phyloP scores from a whole-genome alignment of 2,888 invertebrate species.

The Drosophila helvetica region DNA sequence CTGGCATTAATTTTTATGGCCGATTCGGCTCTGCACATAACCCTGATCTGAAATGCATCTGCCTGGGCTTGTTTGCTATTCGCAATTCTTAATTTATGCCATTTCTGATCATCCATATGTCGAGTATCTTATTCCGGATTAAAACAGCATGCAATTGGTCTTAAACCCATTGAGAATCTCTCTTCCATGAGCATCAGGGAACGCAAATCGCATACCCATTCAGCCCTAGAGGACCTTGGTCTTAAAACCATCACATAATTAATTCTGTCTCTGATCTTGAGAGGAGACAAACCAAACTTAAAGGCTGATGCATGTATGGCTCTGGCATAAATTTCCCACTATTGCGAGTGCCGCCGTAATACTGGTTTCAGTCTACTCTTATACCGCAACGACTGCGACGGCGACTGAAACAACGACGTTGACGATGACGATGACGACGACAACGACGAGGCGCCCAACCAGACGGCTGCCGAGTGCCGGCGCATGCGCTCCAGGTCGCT shows the following conservation, averaged over 20 bases:
- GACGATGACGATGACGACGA: neutral
- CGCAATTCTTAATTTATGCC: neutral
- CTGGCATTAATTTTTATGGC: neutral
- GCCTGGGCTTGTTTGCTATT: too few species aligned
- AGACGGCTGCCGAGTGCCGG: conserved; percentile 29
- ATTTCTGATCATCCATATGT: neutral
- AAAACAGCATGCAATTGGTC: too few species aligned
- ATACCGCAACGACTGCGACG: conserved; percentile 3
- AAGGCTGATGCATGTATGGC: neutral
- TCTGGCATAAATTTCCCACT: neutral
- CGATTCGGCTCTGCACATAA: neutral
- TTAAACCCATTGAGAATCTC: too few species aligned
- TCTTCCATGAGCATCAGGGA: too few species aligned
- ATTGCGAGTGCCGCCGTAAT: neutral
- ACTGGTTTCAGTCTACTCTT: conserved; percentile 9
- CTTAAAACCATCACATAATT: neutral
- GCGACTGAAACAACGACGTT: neutral
- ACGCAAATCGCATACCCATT: too few species aligned
- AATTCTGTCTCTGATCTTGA: neutral
- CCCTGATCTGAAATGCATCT: neutral
- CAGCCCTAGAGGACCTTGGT: neutral
- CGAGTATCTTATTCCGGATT: too few species aligned
- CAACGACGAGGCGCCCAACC: conserved; percentile 8
- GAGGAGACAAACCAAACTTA: neutral
- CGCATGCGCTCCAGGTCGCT: conserved; percentile 54